These are phyloP conservation scores for Lycocerus yunnanus DNA, from an alignment of 2,888 invertebrate genomes.

Conservation along the genomic window DNA sequence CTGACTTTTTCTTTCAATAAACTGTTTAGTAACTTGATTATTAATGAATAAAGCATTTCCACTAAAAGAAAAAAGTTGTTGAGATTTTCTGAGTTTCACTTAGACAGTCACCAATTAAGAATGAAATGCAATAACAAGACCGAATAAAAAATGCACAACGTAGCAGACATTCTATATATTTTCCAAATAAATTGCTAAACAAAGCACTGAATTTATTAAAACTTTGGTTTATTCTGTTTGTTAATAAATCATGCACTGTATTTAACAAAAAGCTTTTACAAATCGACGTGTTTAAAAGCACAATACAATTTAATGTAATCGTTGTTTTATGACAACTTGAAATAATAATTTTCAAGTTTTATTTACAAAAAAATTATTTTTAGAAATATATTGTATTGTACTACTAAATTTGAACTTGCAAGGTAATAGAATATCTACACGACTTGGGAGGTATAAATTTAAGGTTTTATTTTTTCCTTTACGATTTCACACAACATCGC, in stretches of 20 bases:
- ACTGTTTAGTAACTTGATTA: not conserved
- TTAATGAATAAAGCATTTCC: not conserved
- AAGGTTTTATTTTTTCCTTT: not conserved
- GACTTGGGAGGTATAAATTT: not conserved
- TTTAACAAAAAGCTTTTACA: not conserved
- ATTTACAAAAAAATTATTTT: not conserved
- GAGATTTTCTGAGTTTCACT: too few relatives aligned
- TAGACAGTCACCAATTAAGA: not conserved
- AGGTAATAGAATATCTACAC: not conserved
- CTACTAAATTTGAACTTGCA: not conserved
- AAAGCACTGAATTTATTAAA: not conserved
- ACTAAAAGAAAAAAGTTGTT: not conserved
- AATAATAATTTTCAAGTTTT: not conserved
- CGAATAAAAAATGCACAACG: not conserved
- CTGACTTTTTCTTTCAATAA: not conserved
- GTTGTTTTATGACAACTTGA: not conserved
- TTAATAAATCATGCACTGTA: not conserved
- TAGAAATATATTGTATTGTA: not conserved
- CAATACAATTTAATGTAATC: not conserved
- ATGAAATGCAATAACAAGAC: too few relatives aligned
- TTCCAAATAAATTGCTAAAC: not conserved
- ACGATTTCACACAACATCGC: not conserved
- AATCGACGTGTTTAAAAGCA: not conserved
- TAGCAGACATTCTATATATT: not conserved
- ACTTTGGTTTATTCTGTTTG: not conserved